Evolutionary conservation across 2,888 invertebrate species (phyloP), one percentile per base, ranked within the genome.

Genomic region (Clistopyga incitator): DNA sequence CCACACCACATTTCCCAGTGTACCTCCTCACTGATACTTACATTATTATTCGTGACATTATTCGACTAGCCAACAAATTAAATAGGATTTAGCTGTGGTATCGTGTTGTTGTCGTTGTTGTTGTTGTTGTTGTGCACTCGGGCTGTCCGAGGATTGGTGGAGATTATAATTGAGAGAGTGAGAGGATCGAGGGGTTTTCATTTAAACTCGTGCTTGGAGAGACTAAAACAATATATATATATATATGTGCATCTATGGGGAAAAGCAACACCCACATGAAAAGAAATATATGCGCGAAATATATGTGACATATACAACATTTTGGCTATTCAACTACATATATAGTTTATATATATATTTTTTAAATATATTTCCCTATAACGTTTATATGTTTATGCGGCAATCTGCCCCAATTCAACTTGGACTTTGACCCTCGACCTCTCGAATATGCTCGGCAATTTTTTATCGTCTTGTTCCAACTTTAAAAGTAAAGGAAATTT

Each of bases 21-120:
- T 52, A 65, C 52, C 65, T 34, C 34, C 61, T 61, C 45, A 15
- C 70, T 70, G 56, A 81, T 84, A 84, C 83, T 84, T 84, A 84
- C 83, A 74, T 80, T 42, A 77, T 76, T 61, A 77, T 38, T 74
- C 77, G 79, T 76, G 56, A 68, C 20, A 78, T 54, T 68, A 64
- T 56, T 67, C 25, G 45, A 80, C 54, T 70, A 74, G 67, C 80
- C 80, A 74, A 77, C 25, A 70, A 76, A 74, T 61, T 61, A 72
- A 84, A 80, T 65, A 72, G 54, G 54, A 42, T 59, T 59, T 68
- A 59, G 78, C 68, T 78, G 61, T 70, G 50, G 42, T 64, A 71
- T 65, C 67, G 67, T 65, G 47, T 74, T 70, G 77, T 74, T 47
- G 54, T 64, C 42, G 64, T 61, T 34, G 34, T 61, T 34, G 59